phyloP scores from a whole-genome alignment of 2,797 vertebrate genomes.

The Momotus momota region DNA sequence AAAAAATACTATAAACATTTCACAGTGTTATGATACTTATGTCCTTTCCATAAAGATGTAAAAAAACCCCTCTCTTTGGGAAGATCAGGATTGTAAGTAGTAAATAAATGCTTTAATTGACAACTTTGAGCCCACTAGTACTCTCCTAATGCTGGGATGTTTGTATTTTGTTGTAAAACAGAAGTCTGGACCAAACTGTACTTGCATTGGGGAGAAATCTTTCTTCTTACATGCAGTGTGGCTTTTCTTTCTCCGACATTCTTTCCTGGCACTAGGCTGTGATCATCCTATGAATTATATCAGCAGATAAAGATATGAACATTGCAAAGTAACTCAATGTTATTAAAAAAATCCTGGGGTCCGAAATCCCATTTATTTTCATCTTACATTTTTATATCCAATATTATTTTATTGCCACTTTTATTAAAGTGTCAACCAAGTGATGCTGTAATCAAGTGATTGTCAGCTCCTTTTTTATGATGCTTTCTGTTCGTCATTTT shows the following conservation, averaged over 20 bases:
- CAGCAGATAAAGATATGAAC: not conserved
- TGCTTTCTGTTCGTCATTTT: slow-evolving; percentile 59
- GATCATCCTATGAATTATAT: not conserved
- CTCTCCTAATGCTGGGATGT: not conserved
- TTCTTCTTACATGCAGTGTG: not conserved
- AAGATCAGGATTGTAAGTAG: not conserved
- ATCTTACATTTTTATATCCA: slow-evolving; percentile 45
- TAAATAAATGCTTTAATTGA: not conserved
- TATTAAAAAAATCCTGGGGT: not conserved
- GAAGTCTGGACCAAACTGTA: not conserved
- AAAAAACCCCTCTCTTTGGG: not conserved
- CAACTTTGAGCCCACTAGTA: not conserved
- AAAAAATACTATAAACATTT: not conserved
- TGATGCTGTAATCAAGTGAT: slow-evolving; percentile 32
- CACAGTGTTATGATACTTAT: not conserved
- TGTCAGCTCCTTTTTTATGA: slow-evolving; percentile 30
- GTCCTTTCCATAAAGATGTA: not conserved
- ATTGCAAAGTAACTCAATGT: not conserved
- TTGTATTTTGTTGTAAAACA: slow-evolving; percentile 7
- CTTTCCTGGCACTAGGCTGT: not conserved
- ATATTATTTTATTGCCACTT: slow-evolving; percentile 58
- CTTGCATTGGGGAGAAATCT: not conserved
- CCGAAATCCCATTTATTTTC: slow-evolving; percentile 70
- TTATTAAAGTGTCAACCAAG: slow-evolving; percentile 63
- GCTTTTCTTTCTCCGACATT: not conserved